phyloP scores from a whole-genome alignment of 2,797 vertebrate species.

The Aselliscus stoliczkanus region DNA sequence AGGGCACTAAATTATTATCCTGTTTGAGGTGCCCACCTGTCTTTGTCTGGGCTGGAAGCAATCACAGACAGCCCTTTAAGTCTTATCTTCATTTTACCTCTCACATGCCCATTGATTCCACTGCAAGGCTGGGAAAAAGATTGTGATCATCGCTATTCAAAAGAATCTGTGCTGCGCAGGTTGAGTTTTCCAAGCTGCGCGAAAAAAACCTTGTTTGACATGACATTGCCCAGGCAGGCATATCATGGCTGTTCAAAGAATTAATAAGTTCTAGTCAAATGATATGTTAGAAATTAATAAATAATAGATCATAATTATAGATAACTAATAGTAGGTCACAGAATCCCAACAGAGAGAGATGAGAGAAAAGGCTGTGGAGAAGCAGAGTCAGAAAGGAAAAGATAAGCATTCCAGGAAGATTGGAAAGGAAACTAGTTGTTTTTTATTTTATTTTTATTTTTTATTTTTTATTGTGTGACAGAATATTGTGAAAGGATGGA shows the following conservation, averaged over 20 bases:
- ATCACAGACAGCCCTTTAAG: neutral
- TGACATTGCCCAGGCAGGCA: conserved; percentile 30
- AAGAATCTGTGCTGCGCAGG: neutral
- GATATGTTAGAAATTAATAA: conserved; percentile 63
- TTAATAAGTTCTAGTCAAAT: conserved; percentile 51
- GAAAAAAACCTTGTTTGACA: conserved; percentile 64
- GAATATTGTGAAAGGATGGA: neutral
- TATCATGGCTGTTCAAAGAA: conserved; percentile 51
- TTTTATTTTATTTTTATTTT: neutral
- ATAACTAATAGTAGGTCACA: conserved; percentile 40
- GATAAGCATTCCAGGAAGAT: neutral
- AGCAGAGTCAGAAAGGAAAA: neutral
- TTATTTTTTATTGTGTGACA: neutral
- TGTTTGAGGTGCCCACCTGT: neutral
- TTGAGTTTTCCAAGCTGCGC: conserved; percentile 46
- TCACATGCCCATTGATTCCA: neutral
- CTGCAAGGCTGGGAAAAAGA: neutral
- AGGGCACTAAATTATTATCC: neutral
- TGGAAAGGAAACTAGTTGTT: too few species aligned
- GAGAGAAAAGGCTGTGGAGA: neutral
- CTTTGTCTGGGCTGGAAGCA: neutral
- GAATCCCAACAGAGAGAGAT: neutral
- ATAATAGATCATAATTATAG: conserved; percentile 69
- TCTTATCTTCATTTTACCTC: neutral
- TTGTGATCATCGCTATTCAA: neutral